phyloP scores from a whole-genome alignment of 2,888 invertebrate species.

The Seira ritae region DNA sequence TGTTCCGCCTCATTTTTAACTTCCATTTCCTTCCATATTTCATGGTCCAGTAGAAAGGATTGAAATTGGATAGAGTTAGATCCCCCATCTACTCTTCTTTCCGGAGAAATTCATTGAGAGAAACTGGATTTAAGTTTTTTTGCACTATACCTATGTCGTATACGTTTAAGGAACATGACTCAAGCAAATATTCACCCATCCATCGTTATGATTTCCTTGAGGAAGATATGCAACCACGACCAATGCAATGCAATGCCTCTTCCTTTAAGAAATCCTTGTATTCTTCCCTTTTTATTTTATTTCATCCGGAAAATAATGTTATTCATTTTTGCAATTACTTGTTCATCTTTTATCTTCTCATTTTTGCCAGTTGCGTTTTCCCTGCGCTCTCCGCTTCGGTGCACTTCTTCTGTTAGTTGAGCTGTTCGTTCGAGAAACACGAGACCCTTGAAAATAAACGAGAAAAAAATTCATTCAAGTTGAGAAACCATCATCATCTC shows the following conservation, averaged over 20 bases:
- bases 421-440: not conserved
- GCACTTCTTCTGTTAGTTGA: not conserved
- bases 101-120: not conserved
- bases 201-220: constrained; percentile 12
- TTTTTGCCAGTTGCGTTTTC: constrained; percentile 11
- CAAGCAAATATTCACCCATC: not conserved
- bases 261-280: constrained; percentile 15
- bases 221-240: not conserved
- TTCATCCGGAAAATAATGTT: constrained; percentile 41
- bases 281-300: constrained; percentile 28
- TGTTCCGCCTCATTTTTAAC: constrained; percentile 56
- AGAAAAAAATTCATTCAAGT: not conserved
- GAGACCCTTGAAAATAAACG: not conserved
- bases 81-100: not conserved
- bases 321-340: constrained; percentile 33
- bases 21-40: constrained; percentile 50
- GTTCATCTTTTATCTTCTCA: constrained; percentile 30
- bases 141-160: no score
- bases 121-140: not conserved
- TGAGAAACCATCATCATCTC: not conserved
- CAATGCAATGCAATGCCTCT: not conserved
- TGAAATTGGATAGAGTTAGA: constrained; percentile 52
- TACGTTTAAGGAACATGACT: no score
- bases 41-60: constrained; percentile 52
- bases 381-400: not conserved